Conservation (phyloP, 1,140 invertebrate species). For the Drosophila trapezifrons region DNA sequence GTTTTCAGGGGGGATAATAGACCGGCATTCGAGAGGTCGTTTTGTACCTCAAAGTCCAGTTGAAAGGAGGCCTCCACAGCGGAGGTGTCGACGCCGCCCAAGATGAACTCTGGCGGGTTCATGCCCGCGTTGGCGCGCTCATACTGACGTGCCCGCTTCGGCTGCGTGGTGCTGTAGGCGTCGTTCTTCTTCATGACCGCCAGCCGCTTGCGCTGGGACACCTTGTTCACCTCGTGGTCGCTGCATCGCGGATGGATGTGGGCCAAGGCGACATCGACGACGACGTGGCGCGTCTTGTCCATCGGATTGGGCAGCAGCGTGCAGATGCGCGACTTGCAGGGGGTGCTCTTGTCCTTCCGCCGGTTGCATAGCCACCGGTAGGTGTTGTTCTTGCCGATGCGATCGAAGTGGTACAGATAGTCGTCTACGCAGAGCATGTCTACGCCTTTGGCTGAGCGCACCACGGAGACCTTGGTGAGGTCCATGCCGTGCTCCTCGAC, state of each 20-base stretch:
- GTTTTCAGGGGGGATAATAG: background rate
- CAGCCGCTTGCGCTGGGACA: conserved; percentile 70
- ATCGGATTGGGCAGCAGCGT: conserved; percentile 63
- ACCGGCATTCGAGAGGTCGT: background rate
- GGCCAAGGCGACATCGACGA: conserved; percentile 55
- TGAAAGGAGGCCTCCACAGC: conserved; percentile 42
- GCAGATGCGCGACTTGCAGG: conserved; percentile 71
- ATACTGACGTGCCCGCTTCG: conserved; percentile 60
- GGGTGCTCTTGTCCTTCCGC: conserved; percentile 73
- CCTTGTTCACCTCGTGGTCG: conserved; percentile 73
- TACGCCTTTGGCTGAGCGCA: conserved; percentile 77
- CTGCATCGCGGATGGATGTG: conserved; percentile 76
- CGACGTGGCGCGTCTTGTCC: conserved; percentile 64
- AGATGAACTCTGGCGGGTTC: conserved; percentile 68
- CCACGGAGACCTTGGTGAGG: conserved; percentile 70
- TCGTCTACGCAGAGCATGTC: conserved; percentile 80
- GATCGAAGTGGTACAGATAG: conserved; percentile 77
- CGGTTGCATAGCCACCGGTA: conserved; percentile 79
- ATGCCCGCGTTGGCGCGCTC: conserved; percentile 62
- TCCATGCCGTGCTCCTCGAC: conserved; percentile 63
- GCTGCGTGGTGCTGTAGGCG: conserved; percentile 68
- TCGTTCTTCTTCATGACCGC: conserved; percentile 69
- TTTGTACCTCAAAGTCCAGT: conserved; percentile 68
- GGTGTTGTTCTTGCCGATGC: conserved; percentile 69
- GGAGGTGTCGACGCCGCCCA: conserved; percentile 26